Base-by-base conservation (phyloP, 1,140 invertebrate genomes). In the Melitaea cinxia region DNA sequence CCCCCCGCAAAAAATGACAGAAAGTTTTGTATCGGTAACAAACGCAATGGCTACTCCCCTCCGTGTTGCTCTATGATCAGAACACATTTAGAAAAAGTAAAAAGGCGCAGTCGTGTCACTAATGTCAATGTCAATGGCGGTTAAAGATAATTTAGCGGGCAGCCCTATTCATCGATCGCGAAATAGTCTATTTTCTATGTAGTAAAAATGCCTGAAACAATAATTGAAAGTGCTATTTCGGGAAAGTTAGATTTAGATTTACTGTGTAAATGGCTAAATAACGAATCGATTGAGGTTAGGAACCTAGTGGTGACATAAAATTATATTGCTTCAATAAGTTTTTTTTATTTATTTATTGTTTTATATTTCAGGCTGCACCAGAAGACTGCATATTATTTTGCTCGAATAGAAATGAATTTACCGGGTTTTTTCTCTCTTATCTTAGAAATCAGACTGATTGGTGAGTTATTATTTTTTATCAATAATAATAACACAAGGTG, bases 341-440 rank as follows among this genome's bases (percentile, higher is more conserved):
- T 26, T 65, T 24, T 65, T 58, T 67, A 26, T 24, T 64, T 50
- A 66, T 65, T 64, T 65, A 59, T 66, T 68, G 59, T 67, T 66
- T 26, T 58, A 17, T 58, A 21, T 87, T 88, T 68, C 68, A 90
- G 87, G 80, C 75, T 30, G 73, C 73, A 30, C 68, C 82, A 26
- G 85, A 86, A 39, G 83, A 90, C 61, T 83, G 82, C 73, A 75
- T 84, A 50, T 70, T 88, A 57, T 61, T 78, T 19, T 86, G 84
- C 65, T 85, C 82, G 52, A 85, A 76, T 69, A 85, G 73, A 57
- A 83, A 77, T 35, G 85, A 88, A 63, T 88, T 88, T 73, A 83
- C 86, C 15, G 74, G 78, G 15, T 83, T 82, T 70, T 90, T 90
- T 71, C 76, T 90, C 21, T 80, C 85, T 0, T 90, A 77, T 74